Conservation (phyloP, 2,888 invertebrate genomes). For the Philonicus albiceps region DNA sequence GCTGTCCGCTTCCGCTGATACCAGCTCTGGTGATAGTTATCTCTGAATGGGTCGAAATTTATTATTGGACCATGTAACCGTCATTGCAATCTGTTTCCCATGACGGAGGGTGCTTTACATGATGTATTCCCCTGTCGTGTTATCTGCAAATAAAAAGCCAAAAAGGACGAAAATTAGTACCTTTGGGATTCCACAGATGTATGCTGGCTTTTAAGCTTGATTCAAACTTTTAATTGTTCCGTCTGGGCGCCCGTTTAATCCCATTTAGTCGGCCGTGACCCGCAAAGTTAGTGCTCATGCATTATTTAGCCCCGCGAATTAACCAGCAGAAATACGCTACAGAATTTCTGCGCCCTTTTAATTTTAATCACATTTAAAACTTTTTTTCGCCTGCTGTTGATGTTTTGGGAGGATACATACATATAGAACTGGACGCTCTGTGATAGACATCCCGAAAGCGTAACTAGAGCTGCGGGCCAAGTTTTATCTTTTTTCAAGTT, state of each 20-base stretch:
- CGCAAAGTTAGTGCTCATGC: not conserved
- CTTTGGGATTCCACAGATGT: not conserved
- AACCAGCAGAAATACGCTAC: not conserved
- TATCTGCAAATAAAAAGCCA: constrained; percentile 31
- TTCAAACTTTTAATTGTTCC: not conserved
- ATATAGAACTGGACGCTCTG: not conserved
- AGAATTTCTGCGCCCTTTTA: not conserved
- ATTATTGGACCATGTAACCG: constrained; percentile 38
- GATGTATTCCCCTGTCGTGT: constrained; percentile 26
- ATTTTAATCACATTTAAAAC: not conserved
- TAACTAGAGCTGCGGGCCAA: not conserved
- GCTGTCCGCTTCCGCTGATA: constrained; percentile 30
- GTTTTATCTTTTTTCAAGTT: not conserved
- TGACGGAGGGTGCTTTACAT: constrained; percentile 40
- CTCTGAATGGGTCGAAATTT: constrained; percentile 44
- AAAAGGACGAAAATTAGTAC: constrained; percentile 19
- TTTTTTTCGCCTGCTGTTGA: not conserved
- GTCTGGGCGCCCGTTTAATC: not conserved
- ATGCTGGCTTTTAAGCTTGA: not conserved
- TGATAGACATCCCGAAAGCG: not conserved
- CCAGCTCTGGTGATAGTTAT: constrained; percentile 32
- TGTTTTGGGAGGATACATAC: not conserved
- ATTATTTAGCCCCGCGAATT: not conserved
- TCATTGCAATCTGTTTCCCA: constrained; percentile 29
- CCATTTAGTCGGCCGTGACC: not conserved